Conservation (phyloP, 2,797 vertebrate species). For the Parauchenoglanis ngamensis region DNA sequence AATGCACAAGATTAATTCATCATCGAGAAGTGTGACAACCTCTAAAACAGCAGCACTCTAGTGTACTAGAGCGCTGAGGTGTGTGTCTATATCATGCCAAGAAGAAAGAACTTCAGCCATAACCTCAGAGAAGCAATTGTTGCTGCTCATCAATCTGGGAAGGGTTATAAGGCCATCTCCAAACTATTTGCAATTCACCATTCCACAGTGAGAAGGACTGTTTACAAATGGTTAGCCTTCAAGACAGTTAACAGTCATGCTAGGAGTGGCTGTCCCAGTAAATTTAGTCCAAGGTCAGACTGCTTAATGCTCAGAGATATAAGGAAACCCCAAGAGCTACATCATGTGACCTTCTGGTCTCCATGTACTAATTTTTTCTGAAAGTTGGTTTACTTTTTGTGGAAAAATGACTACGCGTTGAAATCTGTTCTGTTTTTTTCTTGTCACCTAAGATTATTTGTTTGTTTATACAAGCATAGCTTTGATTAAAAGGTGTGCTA, state of each 20-base stretch:
- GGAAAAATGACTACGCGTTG: no score
- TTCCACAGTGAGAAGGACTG: background rate
- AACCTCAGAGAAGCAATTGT: background rate
- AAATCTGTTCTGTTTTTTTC: no score
- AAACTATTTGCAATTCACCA: background rate
- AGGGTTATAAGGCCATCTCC: background rate
- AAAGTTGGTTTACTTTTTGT: no score
- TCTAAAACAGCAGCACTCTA: no score
- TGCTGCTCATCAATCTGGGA: background rate
- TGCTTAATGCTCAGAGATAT: no score
- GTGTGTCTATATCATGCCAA: background rate
- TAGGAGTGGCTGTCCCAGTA: background rate
- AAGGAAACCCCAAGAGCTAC: no score
- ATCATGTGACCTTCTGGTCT: no score
- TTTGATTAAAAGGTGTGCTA: background rate
- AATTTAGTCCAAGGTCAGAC: no score
- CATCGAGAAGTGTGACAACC: no score
- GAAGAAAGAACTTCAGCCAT: background rate
- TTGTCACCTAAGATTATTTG: no score
- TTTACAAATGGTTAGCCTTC: background rate
- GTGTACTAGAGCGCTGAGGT: background rate
- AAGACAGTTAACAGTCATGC: background rate
- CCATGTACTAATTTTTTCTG: no score
- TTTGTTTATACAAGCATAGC: background rate
- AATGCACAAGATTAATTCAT: no score